Evolutionary conservation across 2,113 vertebrate species (phyloP), one percentile per base, ranked within the genome.

Genomic region (Delphinus delphis): DNA sequence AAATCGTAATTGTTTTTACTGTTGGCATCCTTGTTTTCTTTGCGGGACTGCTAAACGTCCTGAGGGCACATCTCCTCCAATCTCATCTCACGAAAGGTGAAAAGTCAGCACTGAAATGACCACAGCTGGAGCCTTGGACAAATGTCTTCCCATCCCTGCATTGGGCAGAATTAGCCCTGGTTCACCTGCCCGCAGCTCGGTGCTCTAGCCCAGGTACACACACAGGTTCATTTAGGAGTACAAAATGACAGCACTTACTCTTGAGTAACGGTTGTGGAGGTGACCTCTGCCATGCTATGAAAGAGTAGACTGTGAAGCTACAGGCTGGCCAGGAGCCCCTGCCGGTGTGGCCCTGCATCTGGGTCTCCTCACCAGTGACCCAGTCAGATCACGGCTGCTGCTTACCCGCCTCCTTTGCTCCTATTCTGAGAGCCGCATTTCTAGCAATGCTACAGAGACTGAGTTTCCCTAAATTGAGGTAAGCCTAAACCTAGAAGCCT

Each of bases 361-460:
- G 23, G 18, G 21, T 11, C 36, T 67, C 21, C 47, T n/a, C 1
- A 1, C 13, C 12, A 3, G 44, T 1, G 18, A 21, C 20, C 55
- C 31, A 0, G 20, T 58, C 55, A 58, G 55, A 21, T 58, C 55
- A 58, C 55, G 6, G 58, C 60, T 11, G 20, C 55, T 58, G 55
- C 20, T 18, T 58, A 8, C 23, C 60, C 1, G 3, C 23, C 9
- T 62, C 60, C 60, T 62, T 25, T 7, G 18, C 18, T 14, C 12
- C 26, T 41, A 1, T 12, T 20, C 44, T 9, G 68, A 17, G 4
- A n/a, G 5, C 21, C 3, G 0, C 6, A 20, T 25, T 6, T 11
- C 18, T 38, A 17, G 36, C 38, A 14, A 8, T 2, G 0, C 11
- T 23, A 5, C 3, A 0, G 25, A 71, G 4, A 13, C 0, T 0